Evolutionary conservation across 2,113 vertebrate species (phyloP), one percentile per base, ranked within the genome.

Genomic region (Lagenorhynchus albirostris): DNA sequence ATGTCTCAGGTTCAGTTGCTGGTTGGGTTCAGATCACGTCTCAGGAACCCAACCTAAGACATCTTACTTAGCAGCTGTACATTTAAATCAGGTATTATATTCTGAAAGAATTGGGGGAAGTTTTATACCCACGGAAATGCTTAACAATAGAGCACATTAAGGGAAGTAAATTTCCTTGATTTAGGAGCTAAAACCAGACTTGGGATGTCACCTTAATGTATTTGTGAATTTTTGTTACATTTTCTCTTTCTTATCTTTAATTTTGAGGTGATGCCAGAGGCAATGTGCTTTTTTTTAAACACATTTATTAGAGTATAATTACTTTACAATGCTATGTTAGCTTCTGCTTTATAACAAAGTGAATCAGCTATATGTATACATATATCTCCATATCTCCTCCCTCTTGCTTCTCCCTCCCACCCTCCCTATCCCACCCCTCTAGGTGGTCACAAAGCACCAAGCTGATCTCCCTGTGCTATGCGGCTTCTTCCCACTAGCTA

Each of bases 401-500:
- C 50, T 53, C 50, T 17, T 53, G 50, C 15, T 0, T 53, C 50
- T 53, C 50, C 50, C 50, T 53, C 50, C 5, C 15, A 53, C 50
- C 50, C 50, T 53, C 4, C 50, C 14, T 53, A 17, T 17, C 14
- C 14, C 14, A 17, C 14, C 4, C 14, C 14, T 53, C 14, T 53
- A 15, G 41, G 41, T 41, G 41, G 41, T 41, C 41, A 41, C 41
- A 41, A 41, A 41, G 41, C 41, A 41, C 41, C 6, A 1, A 41
- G 41, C 41, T 41, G 41, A 41, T 53, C 14, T 53, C 14, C 14
- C 14, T 53, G 14, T 17, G 15, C 14, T 15, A 17, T 53, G 14
- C 0, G 14, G 14, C 4, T 5, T 0, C 50, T 17, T 53, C 0
- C 14, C 50, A 1, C 15, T 53, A 17, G 14, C 14, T 15, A 17